phyloP scores from a whole-genome alignment of 2,797 vertebrate species.

The Vireo griseus region DNA sequence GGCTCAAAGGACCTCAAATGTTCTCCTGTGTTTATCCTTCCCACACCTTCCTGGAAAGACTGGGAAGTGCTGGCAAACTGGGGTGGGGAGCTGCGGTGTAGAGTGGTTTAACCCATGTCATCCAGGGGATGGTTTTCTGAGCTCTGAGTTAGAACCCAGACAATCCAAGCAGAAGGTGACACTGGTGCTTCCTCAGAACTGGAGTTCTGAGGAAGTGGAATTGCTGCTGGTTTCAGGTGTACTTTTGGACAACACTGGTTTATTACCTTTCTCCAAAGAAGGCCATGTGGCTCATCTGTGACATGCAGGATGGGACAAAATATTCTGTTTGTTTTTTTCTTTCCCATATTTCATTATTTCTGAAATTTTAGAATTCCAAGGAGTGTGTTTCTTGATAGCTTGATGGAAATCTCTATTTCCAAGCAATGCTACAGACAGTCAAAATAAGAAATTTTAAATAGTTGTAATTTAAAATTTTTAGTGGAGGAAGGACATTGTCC shows the following conservation, averaged over 20 bases:
- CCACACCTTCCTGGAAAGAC: neutral
- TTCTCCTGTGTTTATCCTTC: neutral
- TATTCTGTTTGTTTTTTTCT: neutral
- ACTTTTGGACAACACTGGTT: neutral
- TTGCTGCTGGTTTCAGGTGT: neutral
- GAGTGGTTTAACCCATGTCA: neutral
- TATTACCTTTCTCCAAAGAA: neutral
- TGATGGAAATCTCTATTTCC: neutral
- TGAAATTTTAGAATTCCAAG: neutral
- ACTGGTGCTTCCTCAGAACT: neutral
- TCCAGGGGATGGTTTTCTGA: neutral
- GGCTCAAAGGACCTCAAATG: neutral
- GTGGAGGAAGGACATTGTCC: neutral
- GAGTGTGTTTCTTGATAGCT: neutral
- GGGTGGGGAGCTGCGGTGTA: neutral
- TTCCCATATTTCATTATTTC: neutral
- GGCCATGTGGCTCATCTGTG: neutral
- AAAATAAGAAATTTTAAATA: neutral
- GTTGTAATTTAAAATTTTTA: neutral
- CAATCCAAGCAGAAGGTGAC: neutral
- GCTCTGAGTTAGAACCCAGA: neutral
- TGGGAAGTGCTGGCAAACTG: neutral
- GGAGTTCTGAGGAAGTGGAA: neutral
- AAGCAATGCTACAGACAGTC: rapidly evolving
- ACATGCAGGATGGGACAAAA: neutral